Percentiles rank a stretch among this genome's conserved stretches.
phyloP scores from a whole-genome alignment of 2,797 vertebrate genomes.

The Microctenopoma lineatum region DNA sequence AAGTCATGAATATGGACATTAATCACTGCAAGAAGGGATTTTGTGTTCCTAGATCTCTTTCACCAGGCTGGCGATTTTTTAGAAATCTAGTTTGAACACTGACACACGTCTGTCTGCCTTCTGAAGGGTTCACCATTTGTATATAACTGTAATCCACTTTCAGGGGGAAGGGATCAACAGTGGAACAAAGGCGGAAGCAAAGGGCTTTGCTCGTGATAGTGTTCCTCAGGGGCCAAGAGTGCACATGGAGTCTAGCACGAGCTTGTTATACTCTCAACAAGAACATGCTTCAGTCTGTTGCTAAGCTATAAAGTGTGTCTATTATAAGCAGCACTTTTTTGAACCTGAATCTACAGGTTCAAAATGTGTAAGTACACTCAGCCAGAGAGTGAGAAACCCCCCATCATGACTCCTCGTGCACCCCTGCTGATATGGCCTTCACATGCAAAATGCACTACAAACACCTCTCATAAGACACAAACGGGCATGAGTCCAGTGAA shows the following conservation, averaged over 20 bases:
- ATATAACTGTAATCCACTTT: constrained; percentile 55
- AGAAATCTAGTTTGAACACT: too few species aligned
- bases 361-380: constrained; percentile 45
- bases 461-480: not conserved
- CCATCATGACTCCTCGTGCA: constrained; percentile 18
- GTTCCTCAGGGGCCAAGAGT: constrained; percentile 54
- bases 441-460: not conserved
- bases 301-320: constrained; percentile 59
- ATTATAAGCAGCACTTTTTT: constrained; percentile 51
- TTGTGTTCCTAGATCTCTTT: too few species aligned
- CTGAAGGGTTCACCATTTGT: too few species aligned
- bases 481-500: constrained; percentile 6
- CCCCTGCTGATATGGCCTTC: not conserved
- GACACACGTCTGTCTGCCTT: too few species aligned
- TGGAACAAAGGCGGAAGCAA: constrained; percentile 45
- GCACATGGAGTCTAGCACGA: constrained; percentile 52
- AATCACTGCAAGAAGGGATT: too few species aligned
- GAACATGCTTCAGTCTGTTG: constrained; percentile 31
- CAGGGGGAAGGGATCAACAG: constrained; percentile 66
- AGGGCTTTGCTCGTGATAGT: constrained; percentile 46
- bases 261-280: constrained; percentile 46
- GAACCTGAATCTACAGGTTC: constrained; percentile 55
- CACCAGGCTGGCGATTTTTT: too few species aligned
- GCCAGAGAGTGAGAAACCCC: constrained; percentile 51
- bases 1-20: too few species aligned